A percentile compares a stretch with the other conserved stretches of the same genome.
phyloP scores from a whole-genome alignment of 2,113 vertebrate species.

The Notarius quadriscutis region DNA sequence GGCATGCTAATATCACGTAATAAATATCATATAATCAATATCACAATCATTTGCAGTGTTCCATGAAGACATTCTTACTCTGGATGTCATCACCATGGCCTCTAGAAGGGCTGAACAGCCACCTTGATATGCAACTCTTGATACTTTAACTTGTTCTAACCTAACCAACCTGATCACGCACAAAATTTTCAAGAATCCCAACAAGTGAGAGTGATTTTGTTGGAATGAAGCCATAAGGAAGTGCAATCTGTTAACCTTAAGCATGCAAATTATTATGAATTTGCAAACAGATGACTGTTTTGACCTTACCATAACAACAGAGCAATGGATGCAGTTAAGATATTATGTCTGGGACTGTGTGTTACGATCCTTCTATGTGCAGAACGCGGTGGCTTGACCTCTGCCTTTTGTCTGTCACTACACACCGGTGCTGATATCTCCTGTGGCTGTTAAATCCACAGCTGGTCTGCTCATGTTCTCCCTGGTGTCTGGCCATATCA shows the following conservation, averaged over 20 bases:
- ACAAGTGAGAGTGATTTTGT: neutral
- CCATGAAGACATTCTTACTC: neutral
- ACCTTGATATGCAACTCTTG: neutral
- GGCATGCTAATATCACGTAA: neutral
- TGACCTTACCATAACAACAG: neutral
- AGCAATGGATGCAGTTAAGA: neutral
- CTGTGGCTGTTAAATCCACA: constrained; percentile 35
- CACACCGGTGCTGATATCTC: constrained; percentile 1
- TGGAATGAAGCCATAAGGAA: neutral
- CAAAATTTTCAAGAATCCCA: neutral
- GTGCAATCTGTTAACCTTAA: neutral
- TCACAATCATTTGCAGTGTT: neutral
- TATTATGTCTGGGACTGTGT: constrained; percentile 14
- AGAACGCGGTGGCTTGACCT: neutral
- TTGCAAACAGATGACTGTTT: neutral
- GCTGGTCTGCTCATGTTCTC: constrained; percentile 37
- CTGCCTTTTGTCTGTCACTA: constrained; percentile 32
- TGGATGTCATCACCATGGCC: neutral
- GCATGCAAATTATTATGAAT: neutral
- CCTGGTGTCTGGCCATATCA: constrained; percentile 36
- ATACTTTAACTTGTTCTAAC: neutral
- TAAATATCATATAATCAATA: too few species aligned
- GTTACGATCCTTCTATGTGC: constrained; percentile 4
- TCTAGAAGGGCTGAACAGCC: neutral
- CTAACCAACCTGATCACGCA: neutral